These are phyloP conservation scores for Odontophorus gujanensis DNA, from an alignment of 2,113 vertebrate species.

Conservation along the genomic window DNA sequence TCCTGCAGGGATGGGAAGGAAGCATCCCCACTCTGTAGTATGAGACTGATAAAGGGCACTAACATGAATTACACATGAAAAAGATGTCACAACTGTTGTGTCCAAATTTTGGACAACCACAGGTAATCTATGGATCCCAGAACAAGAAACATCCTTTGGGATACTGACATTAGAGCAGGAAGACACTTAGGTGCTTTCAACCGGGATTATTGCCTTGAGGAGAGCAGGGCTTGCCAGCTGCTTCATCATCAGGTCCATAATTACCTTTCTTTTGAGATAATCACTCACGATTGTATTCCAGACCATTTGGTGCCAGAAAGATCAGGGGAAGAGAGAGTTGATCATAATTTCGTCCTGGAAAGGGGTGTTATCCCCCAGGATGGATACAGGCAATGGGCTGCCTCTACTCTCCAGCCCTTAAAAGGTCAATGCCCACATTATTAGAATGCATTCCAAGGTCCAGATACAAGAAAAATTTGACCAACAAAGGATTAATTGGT, in stretches of 20 bases:
- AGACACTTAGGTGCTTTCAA: no score
- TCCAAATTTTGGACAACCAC: not conserved
- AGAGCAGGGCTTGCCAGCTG: not conserved
- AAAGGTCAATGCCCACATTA: constrained; percentile 43
- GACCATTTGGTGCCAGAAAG: not conserved
- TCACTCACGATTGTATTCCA: not conserved
- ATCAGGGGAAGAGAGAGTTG: not conserved
- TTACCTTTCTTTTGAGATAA: not conserved
- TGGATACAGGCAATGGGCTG: not conserved
- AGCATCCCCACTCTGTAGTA: not conserved
- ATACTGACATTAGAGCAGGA: not conserved
- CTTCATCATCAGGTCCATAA: not conserved
- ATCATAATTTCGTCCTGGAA: fast-evolving
- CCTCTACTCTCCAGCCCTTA: not conserved
- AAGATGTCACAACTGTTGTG: not conserved
- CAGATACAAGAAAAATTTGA: constrained; percentile 52
- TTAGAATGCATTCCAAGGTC: constrained; percentile 34
- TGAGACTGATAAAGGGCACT: not conserved
- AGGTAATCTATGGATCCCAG: not conserved
- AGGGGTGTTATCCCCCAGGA: not conserved
- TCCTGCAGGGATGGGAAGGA: not conserved
- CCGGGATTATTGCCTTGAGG: not conserved
- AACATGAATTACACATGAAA: not conserved
- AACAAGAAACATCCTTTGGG: not conserved
- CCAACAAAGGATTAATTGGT: constrained; percentile 57